Evolutionary conservation across 2,797 vertebrate species (phyloP).

Genomic region (Cephalopachus bancanus): DNA sequence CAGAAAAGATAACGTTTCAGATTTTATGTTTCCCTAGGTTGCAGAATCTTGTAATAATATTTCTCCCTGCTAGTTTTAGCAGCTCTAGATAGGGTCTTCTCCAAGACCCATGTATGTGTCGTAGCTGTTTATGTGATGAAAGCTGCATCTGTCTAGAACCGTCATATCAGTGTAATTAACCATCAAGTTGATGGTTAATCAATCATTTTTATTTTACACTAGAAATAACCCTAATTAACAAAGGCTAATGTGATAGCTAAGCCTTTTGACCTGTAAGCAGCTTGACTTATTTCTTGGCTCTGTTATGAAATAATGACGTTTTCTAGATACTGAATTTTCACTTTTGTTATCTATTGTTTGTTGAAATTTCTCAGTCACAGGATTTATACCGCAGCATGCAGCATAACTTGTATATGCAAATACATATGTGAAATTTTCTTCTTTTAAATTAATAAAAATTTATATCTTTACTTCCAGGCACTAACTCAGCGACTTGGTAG

Average conservation of each 20-base stretch:
- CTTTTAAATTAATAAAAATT: constrained; percentile 67
- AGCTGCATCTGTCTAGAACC: constrained; percentile 18
- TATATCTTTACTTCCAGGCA: constrained; percentile 88
- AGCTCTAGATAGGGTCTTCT: background rate
- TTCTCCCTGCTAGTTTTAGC: constrained; percentile 3
- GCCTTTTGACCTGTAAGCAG: background rate
- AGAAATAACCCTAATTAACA: constrained; percentile 32
- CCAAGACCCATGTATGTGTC: background rate
- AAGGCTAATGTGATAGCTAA: background rate
- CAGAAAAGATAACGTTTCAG: constrained; percentile 42
- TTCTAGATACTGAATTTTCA: constrained; percentile 11
- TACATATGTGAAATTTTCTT: constrained; percentile 3
- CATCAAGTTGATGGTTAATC: background rate
- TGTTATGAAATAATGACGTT: constrained; percentile 7
- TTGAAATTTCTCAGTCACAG: constrained; percentile 61
- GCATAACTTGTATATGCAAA: constrained; percentile 49
- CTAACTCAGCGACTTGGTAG: constrained; percentile 93
- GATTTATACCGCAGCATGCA: background rate
- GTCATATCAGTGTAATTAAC: background rate
- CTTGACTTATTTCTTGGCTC: constrained; percentile 31
- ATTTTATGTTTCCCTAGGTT: background rate
- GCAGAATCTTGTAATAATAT: constrained; percentile 10
- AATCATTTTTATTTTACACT: constrained; percentile 51
- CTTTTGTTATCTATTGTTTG: constrained; percentile 36
- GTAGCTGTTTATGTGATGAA: background rate